Evolutionary conservation across 2,888 invertebrate genomes (phyloP).

Genomic region (Pediacus dermestoides): DNA sequence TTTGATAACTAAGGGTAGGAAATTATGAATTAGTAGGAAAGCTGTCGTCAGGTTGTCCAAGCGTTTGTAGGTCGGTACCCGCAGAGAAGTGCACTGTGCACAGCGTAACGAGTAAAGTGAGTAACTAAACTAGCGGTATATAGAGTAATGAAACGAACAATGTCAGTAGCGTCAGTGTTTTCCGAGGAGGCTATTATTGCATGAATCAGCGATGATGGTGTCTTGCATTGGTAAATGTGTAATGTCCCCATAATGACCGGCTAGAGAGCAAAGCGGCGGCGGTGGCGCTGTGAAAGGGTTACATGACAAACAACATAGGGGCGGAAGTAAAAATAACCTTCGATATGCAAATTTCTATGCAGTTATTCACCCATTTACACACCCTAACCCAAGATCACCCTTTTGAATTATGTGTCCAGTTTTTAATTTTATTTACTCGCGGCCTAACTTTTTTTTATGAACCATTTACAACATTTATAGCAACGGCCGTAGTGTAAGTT

Average conservation of each 20-base stretch:
- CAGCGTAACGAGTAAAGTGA: no score
- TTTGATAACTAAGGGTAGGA: conserved; percentile 5
- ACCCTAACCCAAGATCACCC: conserved; percentile 31
- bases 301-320: conserved; percentile 48
- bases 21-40: no score
- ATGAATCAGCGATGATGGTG: conserved; percentile 16
- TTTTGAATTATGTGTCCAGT: conserved; percentile 31
- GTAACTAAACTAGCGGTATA: conserved; percentile 3
- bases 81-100: no score
- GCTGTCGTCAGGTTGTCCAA: conserved; percentile 7
- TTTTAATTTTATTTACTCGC: conserved; percentile 39
- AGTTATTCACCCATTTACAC: conserved; percentile 49
- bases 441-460: conserved; percentile 37
- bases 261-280: no score
- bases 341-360: conserved; percentile 48
- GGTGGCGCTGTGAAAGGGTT: conserved; percentile 43
- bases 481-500: conserved; percentile 34
- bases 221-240: no score
- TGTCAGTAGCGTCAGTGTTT: conserved; percentile 27
- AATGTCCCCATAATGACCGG: conserved; percentile 42
- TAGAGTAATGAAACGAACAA: conserved; percentile 10
- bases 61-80: conserved; percentile 4
- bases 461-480: conserved; percentile 39
- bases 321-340: conserved; percentile 49
- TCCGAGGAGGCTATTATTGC: conserved; percentile 24